A percentile compares a stretch with the other conserved stretches of the same genome.
Evolutionary conservation across 2,113 vertebrate species (phyloP).

Genomic region (Menura novaehollandiae): DNA sequence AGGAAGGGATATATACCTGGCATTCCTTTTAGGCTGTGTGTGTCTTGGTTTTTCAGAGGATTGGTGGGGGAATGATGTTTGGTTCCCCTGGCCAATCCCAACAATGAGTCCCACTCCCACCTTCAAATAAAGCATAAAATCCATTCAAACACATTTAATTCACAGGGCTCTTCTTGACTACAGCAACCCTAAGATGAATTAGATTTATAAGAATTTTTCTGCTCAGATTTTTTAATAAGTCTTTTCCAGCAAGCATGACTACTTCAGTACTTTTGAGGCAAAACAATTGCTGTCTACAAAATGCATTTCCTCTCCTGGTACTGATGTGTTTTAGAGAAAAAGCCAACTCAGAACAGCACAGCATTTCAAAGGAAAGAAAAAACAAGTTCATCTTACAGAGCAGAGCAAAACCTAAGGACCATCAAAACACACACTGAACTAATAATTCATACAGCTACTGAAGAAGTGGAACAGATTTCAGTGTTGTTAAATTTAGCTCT

Average conservation of each 20-base stretch:
- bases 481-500: not conserved
- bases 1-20: not conserved
- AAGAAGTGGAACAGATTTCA: not conserved
- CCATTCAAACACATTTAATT: not conserved
- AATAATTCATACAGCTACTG: not conserved
- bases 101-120: fast-evolving
- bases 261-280: not conserved
- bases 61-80: not conserved
- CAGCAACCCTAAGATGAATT: not conserved
- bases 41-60: not conserved
- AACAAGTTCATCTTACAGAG: not conserved
- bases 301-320: not conserved
- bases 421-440: not conserved
- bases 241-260: not conserved
- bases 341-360: not conserved
- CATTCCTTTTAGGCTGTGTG: not conserved
- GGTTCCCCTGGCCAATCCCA: not conserved
- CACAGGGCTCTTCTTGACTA: not conserved
- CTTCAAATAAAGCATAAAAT: not conserved
- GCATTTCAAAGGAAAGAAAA: not conserved
- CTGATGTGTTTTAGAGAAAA: not conserved
- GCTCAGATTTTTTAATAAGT: not conserved
- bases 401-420: not conserved
- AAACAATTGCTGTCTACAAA: not conserved
- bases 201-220: not conserved